These are phyloP conservation scores for Drosophila affinis DNA, from an alignment of 2,888 invertebrate species.

Conservation along the genomic window DNA sequence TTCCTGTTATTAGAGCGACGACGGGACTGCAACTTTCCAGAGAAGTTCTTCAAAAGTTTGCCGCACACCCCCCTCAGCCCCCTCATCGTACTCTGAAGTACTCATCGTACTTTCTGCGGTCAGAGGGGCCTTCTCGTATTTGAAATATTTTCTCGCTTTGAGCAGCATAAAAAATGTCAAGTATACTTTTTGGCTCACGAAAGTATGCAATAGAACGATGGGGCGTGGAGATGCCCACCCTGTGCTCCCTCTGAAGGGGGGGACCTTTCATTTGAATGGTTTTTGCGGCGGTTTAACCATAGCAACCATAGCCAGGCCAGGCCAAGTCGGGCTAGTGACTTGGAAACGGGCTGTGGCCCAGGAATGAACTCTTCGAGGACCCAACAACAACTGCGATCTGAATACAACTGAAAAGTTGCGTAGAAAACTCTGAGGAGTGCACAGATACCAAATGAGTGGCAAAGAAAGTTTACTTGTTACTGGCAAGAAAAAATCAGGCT, in stretches of 20 bases:
- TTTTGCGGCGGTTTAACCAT: constrained; percentile 8
- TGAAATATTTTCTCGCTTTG: constrained; percentile 60
- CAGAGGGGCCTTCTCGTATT: constrained; percentile 50
- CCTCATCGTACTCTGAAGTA: background rate
- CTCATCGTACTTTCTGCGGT: constrained; percentile 44
- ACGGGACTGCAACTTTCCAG: constrained; percentile 8
- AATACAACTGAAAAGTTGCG: background rate
- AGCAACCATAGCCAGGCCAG: constrained; percentile 20
- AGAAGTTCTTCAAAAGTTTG: constrained; percentile 43
- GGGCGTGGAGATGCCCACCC: background rate
- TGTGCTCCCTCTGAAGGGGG: background rate
- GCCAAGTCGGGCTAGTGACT: constrained; percentile 14
- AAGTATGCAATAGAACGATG: constrained; percentile 47
- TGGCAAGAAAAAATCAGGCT: background rate
- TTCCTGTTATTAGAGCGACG: constrained; percentile 59
- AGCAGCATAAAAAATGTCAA: constrained; percentile 64
- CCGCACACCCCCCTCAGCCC: background rate
- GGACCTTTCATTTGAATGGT: constrained; percentile 31
- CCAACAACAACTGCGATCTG: background rate
- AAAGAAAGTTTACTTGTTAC: background rate
- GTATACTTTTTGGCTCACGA: constrained; percentile 65
- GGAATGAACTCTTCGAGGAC: too few species aligned
- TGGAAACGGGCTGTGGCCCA: background rate
- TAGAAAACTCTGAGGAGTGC: background rate
- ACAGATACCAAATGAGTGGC: background rate